Evolutionary conservation across 1,140 invertebrate species (phyloP), one percentile per base, ranked within the genome.

Genomic region (Drosophila murphyi): DNA sequence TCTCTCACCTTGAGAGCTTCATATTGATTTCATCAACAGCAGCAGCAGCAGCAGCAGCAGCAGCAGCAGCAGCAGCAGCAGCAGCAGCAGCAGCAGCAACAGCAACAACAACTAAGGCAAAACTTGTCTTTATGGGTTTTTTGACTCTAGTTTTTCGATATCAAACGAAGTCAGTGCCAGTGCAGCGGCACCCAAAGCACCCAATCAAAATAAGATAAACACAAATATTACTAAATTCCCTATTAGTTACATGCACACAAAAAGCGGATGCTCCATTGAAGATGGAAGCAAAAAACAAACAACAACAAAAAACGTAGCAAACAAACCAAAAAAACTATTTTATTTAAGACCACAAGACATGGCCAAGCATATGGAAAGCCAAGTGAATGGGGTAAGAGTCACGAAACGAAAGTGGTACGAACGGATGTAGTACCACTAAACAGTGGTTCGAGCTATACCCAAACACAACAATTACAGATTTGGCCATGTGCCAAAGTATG

Each of bases 1-100:
- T 87, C 83, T 87, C 83, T 87, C 76, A 87, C 83, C 83, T 87
- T 87, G 83, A 89, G 80, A 63, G 65, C 72, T 69, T 88, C 72
- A 85, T 68, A 78, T 85, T 72, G 64, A 85, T 68, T 85, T 65
- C 76, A 72, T 55, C 59, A 68, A 59, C 12, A 57, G 20, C 54
- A 20, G 32, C 4, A 50, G 34, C 20, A 54, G 31, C 47, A 50
- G 31, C 50, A 48, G 34, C 64, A 59, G 41, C 20, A 41, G 1
- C 20, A 20, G 20, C 20, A 20, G 20, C 20, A 20, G 20, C 20
- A 20, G 20, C 20, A 20, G 20, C 20, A 20, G 20, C 20, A 20
- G 20, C 20, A 20, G 20, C 20, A 20, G 31, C 50, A 48, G 32
- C 64, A 59, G 41, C 20, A 41, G 20, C 20, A 20, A 1, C 20